phyloP scores from a whole-genome alignment of 2,888 invertebrate genomes.

The Noctua fimbriata region DNA sequence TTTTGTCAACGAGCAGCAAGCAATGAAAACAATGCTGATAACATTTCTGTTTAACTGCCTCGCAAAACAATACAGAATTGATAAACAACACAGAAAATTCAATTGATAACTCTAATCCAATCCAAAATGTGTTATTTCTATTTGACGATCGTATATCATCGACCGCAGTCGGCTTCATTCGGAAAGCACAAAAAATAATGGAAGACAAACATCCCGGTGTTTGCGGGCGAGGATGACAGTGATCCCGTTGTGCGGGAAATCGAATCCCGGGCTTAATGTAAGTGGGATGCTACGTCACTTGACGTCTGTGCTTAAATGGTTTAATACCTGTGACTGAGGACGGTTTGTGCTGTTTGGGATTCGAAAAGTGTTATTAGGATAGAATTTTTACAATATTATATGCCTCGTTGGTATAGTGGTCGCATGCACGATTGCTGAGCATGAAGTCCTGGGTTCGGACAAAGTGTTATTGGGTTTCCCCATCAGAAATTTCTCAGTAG shows the following conservation, averaged over 20 bases:
- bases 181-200: conserved; percentile 58
- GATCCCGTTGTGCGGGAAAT: conserved; percentile 61
- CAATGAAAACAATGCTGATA: conserved; percentile 9
- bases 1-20: not conserved
- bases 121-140: conserved; percentile 35
- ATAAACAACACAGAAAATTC: conserved; percentile 30
- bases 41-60: not conserved
- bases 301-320: conserved; percentile 32
- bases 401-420: too few species aligned
- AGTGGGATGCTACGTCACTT: conserved; percentile 49
- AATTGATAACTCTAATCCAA: conserved; percentile 47
- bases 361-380: too few species aligned
- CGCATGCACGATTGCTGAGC: too few species aligned
- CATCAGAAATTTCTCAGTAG: too few species aligned
- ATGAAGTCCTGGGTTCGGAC: too few species aligned
- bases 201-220: conserved; percentile 60
- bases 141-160: conserved; percentile 41
- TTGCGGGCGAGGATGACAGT: conserved; percentile 56
- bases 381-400: too few species aligned
- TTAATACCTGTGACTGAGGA: conserved; percentile 34
- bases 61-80: conserved; percentile 23
- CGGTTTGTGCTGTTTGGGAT: not conserved
- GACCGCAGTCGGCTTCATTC: conserved; percentile 27
- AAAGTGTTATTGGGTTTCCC: too few species aligned
- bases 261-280: conserved; percentile 63